phyloP scores from a whole-genome alignment of 2,113 vertebrate species.

The Nycticryphes semicollaris region DNA sequence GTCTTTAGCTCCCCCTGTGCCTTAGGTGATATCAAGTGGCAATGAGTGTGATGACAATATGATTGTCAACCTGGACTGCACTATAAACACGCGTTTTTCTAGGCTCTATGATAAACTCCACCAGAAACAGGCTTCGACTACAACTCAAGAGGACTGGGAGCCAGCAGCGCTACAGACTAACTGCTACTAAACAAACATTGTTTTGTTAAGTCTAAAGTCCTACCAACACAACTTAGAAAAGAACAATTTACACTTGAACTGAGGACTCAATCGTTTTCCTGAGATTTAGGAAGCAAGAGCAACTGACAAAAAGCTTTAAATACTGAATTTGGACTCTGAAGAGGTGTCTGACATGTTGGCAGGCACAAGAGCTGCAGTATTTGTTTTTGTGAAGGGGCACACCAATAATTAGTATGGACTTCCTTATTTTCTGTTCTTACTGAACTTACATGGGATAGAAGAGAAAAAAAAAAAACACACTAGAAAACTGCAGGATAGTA shows the following conservation, averaged over 20 bases:
- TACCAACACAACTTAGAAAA: not conserved
- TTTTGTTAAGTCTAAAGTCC: not conserved
- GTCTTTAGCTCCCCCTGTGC: not conserved
- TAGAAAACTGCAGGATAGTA: not conserved
- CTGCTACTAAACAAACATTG: not conserved
- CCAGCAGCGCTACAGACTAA: not conserved
- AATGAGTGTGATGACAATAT: not conserved
- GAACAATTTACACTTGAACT: not conserved
- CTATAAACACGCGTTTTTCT: not conserved
- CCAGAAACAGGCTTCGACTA: not conserved
- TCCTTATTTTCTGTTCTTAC: not conserved
- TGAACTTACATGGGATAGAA: not conserved
- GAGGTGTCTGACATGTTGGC: not conserved
- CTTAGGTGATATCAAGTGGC: not conserved
- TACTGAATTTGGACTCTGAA: not conserved
- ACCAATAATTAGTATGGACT: not conserved
- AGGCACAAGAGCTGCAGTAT: not conserved
- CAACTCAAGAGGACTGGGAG: not conserved
- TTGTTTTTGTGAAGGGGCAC: not conserved
- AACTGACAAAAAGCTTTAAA: not conserved
- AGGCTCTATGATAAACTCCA: not conserved
- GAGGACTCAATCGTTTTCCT: not conserved
- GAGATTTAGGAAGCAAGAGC: not conserved
- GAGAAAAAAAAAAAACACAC: not conserved
- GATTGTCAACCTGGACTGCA: not conserved